Conservation (phyloP, 2,888 invertebrate species). For the Andrena praecox region DNA sequence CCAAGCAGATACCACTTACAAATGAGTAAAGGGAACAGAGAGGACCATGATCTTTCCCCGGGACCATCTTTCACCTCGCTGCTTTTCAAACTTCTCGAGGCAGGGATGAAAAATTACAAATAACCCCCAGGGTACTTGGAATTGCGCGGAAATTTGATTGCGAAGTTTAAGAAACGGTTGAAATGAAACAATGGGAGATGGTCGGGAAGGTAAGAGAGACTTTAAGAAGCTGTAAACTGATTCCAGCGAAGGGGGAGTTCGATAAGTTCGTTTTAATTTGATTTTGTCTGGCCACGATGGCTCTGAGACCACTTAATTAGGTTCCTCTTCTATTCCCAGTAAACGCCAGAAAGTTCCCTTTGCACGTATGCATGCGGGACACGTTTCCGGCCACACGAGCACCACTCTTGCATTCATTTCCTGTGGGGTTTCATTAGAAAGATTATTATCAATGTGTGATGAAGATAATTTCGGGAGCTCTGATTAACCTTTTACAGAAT, state of each 20-base stretch:
- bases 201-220: background rate
- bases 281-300: background rate
- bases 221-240: background rate
- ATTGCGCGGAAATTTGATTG: background rate
- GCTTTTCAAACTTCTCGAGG: background rate
- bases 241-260: background rate
- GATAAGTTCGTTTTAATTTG: background rate
- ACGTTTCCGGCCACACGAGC: background rate
- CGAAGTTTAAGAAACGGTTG: too few relatives aligned
- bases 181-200: background rate
- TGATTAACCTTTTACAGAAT: background rate
- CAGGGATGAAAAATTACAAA: background rate
- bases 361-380: background rate
- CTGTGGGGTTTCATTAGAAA: background rate
- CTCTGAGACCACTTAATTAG: background rate
- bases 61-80: slow-evolving; percentile 6
- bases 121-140: background rate
- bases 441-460: background rate
- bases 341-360: background rate
- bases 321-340: background rate
- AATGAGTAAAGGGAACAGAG: slow-evolving; percentile 9
- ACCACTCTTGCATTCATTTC: background rate
- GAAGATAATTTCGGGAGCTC: background rate
- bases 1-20: background rate
- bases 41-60: slow-evolving; percentile 16